Evolutionary conservation across 2,888 invertebrate species (phyloP).

Genomic region (Tiphia femorata): DNA sequence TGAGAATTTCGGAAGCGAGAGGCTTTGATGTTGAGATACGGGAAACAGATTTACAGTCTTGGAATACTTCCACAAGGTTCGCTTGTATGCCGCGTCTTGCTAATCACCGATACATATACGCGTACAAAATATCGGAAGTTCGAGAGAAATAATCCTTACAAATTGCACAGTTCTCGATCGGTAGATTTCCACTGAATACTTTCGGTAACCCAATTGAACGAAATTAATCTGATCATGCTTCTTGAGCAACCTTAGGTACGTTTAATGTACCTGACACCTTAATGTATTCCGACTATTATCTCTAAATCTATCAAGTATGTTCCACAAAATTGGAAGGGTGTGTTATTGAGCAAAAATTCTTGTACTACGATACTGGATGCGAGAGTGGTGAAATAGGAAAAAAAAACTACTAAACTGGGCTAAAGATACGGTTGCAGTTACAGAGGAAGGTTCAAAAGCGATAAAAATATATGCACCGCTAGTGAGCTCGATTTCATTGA

Average conservation of each 20-base stretch:
- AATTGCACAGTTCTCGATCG: conserved; percentile 17
- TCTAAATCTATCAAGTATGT: conserved; percentile 49
- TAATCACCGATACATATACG: conserved; percentile 6
- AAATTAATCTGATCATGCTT: too few relatives aligned
- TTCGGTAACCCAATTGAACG: too few relatives aligned
- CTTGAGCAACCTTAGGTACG: too few relatives aligned
- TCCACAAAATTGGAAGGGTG: conserved; percentile 39
- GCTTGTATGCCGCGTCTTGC: conserved; percentile 23
- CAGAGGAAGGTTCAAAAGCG: conserved; percentile 49
- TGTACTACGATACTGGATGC: conserved; percentile 38
- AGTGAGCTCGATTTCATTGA: conserved; percentile 26
- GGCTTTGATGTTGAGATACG: conserved; percentile 34
- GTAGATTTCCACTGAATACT: too few relatives aligned
- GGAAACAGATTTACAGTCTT: conserved; percentile 49
- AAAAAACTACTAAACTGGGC: conserved; percentile 28
- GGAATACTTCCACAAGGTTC: conserved; percentile 50
- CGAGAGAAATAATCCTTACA: conserved; percentile 15
- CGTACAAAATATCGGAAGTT: conserved; percentile 2
- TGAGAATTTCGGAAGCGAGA: conserved; percentile 21
- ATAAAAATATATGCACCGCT: conserved; percentile 22
- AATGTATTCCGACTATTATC: conserved; percentile 34
- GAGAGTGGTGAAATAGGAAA: conserved; percentile 35
- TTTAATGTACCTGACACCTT: conserved; percentile 33
- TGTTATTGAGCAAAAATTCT: conserved; percentile 29
- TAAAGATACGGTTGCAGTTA: conserved; percentile 66